Conservation (phyloP, 1,140 invertebrate species). For the Ceratitis capitata region DNA sequence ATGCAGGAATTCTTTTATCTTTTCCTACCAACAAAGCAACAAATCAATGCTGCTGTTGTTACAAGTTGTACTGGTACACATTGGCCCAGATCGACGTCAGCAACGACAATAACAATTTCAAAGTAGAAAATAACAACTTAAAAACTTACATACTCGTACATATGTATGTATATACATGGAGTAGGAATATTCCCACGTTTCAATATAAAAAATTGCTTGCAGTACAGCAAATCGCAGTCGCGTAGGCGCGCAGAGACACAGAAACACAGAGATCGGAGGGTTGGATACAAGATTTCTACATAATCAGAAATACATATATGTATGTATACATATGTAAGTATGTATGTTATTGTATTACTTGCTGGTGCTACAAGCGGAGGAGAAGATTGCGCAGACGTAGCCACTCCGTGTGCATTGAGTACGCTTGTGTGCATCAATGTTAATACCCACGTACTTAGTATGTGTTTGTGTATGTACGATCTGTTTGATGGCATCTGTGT, state of each 20-base stretch:
- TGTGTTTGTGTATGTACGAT: not conserved
- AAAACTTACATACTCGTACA: too few relatives aligned
- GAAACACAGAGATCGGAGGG: not conserved
- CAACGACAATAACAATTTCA: not conserved
- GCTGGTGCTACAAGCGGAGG: too few relatives aligned
- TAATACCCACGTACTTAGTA: not conserved
- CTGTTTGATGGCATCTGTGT: not conserved
- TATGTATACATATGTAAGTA: not conserved
- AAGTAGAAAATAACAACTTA: not conserved
- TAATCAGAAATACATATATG: not conserved
- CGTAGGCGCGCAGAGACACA: conserved; percentile 4
- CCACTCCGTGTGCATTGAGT: not conserved
- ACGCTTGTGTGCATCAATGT: not conserved
- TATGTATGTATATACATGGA: not conserved
- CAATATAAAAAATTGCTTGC: not conserved
- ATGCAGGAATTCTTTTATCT: not conserved
- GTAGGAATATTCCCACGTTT: conserved; percentile 35
- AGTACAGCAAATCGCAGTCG: conserved; percentile 16
- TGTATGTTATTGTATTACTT: not conserved
- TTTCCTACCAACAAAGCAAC: not conserved
- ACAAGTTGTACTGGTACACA: not conserved
- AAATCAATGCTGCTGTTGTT: conserved; percentile 22
- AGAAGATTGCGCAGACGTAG: not conserved
- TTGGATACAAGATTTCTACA: not conserved
- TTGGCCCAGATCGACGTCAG: not conserved